Evolutionary conservation across 2,113 vertebrate genomes (phyloP).

Genomic region (Trogon surrucura): DNA sequence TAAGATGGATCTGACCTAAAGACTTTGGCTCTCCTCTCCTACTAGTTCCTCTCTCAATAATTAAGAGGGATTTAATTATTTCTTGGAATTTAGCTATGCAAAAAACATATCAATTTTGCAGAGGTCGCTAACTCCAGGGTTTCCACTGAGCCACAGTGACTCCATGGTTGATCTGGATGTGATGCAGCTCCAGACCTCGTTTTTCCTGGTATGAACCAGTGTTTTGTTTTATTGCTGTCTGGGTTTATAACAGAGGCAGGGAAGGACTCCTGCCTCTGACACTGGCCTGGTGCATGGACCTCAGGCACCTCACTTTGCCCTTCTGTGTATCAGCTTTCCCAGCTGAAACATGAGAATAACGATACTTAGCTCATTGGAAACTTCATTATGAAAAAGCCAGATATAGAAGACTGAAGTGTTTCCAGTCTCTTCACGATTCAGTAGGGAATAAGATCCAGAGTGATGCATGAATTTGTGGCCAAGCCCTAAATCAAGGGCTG

Average conservation of each 20-base stretch:
- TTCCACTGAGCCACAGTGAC: neutral
- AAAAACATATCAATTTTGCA: neutral
- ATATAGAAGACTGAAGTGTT: neutral
- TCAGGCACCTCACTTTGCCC: neutral
- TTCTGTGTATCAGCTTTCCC: neutral
- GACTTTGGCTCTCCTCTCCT: neutral
- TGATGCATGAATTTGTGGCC: neutral
- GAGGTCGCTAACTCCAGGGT: neutral
- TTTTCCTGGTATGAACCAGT: neutral
- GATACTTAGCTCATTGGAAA: neutral
- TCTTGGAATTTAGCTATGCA: neutral
- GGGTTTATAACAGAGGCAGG: neutral
- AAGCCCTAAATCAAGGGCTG: neutral
- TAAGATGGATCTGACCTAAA: neutral
- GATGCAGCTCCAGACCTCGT: neutral
- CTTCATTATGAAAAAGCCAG: neutral
- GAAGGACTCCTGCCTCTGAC: neutral
- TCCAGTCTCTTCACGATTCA: neutral
- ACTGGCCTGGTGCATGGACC: neutral
- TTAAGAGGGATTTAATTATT: neutral
- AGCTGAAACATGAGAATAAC: neutral
- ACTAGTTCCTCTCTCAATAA: neutral
- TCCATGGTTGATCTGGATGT: neutral
- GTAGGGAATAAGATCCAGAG: neutral
- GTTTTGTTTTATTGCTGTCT: neutral